Percentiles rank a stretch among this genome's conserved stretches.
Evolutionary conservation across 1,140 invertebrate species (phyloP).

Genomic region (Temnothorax longispinosus): DNA sequence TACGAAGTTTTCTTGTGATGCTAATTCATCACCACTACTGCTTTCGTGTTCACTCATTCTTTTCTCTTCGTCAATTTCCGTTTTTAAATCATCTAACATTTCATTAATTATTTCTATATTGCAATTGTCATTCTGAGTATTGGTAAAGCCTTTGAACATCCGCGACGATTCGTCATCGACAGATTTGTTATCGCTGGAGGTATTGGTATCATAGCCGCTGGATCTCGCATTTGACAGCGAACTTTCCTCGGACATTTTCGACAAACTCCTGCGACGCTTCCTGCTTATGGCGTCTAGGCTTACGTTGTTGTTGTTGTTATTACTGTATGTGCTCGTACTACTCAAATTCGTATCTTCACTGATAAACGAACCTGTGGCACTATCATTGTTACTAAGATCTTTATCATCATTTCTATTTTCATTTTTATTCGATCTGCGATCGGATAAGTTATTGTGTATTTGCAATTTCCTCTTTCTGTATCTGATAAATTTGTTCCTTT

Average conservation of each 20-base stretch:
- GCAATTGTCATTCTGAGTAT: constrained; percentile 39
- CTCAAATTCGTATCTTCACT: constrained; percentile 70
- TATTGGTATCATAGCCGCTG: constrained; percentile 69
- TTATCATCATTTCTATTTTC: constrained; percentile 50
- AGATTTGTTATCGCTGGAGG: constrained; percentile 46
- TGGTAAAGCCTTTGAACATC: constrained; percentile 71
- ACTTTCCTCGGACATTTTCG: constrained; percentile 64
- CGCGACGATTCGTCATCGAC: neutral
- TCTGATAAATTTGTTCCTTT: neutral
- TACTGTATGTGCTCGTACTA: constrained; percentile 63
- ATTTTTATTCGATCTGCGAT: constrained; percentile 56
- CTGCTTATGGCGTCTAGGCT: neutral
- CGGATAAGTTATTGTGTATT: constrained; percentile 77
- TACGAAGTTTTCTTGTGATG: neutral
- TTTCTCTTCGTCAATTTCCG: constrained; percentile 12
- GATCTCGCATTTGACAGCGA: constrained; percentile 57
- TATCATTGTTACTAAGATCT: constrained; percentile 54
- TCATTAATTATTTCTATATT: constrained; percentile 64
- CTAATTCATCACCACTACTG: neutral
- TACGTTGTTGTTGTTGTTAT: constrained; percentile 61
- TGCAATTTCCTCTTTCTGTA: constrained; percentile 69
- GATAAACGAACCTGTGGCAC: constrained; percentile 44
- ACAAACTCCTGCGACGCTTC: constrained; percentile 63
- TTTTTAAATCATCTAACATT: constrained; percentile 63
- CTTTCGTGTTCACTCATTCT: neutral